Percentiles rank a stretch among this genome's conserved stretches.
Conservation (phyloP, 2,113 vertebrate species). For the Antennarius striatus region DNA sequence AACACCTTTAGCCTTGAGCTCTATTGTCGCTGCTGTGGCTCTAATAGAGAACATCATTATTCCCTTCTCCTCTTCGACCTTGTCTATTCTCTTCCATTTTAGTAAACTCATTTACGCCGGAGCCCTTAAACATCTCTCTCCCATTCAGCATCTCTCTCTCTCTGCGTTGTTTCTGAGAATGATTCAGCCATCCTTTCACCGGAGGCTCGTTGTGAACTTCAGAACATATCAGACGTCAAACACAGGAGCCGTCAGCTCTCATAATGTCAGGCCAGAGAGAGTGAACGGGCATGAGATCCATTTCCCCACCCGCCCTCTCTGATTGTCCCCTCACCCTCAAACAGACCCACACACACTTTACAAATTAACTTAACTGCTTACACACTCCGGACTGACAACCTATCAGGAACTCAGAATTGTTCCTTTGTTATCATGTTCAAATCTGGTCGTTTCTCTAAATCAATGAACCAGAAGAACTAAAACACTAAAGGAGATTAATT, state of each 20-base stretch:
- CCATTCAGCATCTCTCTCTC: constrained; percentile 56
- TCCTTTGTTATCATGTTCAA: too few species aligned
- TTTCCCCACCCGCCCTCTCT: constrained; percentile 24
- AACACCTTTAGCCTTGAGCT: not conserved
- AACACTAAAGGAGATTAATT: too few species aligned
- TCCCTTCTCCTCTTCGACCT: constrained; percentile 33
- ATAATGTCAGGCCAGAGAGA: constrained; percentile 71
- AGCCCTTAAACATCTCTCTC: constrained; percentile 44
- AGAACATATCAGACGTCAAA: constrained; percentile 81
- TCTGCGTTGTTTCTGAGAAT: constrained; percentile 51
- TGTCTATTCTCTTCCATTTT: constrained; percentile 45
- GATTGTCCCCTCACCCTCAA: constrained; percentile 13
- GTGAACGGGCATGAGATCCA: constrained; percentile 46
- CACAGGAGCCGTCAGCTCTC: constrained; percentile 74
- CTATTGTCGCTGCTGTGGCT: not conserved
- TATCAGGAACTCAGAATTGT: not conserved
- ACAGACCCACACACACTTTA: constrained; percentile 30
- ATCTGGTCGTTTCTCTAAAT: too few species aligned
- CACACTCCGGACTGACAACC: not conserved
- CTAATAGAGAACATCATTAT: not conserved
- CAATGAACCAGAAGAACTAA: too few species aligned
- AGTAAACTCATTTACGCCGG: constrained; percentile 53
- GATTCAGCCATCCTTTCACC: constrained; percentile 77
- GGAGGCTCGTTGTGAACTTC: constrained; percentile 82
- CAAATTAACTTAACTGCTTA: constrained; percentile 24